These are phyloP conservation scores for Cyaniris semiargus DNA, from an alignment of 2,888 invertebrate species.

Conservation along the genomic window DNA sequence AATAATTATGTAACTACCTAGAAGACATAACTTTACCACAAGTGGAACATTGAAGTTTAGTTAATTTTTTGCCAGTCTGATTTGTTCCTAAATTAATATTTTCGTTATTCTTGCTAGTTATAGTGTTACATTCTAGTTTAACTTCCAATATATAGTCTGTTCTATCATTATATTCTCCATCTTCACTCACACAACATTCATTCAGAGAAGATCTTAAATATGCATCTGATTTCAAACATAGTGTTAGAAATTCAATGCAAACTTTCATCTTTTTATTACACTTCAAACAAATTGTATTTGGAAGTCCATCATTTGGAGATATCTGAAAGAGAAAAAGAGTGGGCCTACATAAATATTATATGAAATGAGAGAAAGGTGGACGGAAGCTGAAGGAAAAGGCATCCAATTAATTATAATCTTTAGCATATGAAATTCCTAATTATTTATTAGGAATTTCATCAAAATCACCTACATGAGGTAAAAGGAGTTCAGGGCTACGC, in stretches of 20 bases:
- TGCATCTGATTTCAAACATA: slow-evolving; percentile 59
- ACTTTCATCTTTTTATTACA: slow-evolving; percentile 57
- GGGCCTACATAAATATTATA: not conserved
- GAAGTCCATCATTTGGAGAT: slow-evolving; percentile 60
- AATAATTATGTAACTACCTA: slow-evolving; percentile 51
- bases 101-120: slow-evolving; percentile 29
- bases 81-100: slow-evolving; percentile 34
- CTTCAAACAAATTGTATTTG: slow-evolving; percentile 57
- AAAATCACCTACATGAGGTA: too few relatives aligned
- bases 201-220: slow-evolving; percentile 50
- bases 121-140: slow-evolving; percentile 34
- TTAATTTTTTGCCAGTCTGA: slow-evolving; percentile 44
- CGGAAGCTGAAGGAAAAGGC: too few relatives aligned
- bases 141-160: slow-evolving; percentile 29
- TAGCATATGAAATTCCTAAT: too few relatives aligned
- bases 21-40: slow-evolving; percentile 79
- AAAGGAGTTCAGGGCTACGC: too few relatives aligned
- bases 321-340: slow-evolving; percentile 52
- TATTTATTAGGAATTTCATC: too few relatives aligned
- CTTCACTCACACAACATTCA: slow-evolving; percentile 43
- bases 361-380: too few relatives aligned
- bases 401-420: too few relatives aligned
- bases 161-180: slow-evolving; percentile 33
- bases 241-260: slow-evolving; percentile 59
- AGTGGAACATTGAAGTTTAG: slow-evolving; percentile 68